Conservation (phyloP, 1,140 invertebrate genomes). For the Leptopilina boulardi region DNA sequence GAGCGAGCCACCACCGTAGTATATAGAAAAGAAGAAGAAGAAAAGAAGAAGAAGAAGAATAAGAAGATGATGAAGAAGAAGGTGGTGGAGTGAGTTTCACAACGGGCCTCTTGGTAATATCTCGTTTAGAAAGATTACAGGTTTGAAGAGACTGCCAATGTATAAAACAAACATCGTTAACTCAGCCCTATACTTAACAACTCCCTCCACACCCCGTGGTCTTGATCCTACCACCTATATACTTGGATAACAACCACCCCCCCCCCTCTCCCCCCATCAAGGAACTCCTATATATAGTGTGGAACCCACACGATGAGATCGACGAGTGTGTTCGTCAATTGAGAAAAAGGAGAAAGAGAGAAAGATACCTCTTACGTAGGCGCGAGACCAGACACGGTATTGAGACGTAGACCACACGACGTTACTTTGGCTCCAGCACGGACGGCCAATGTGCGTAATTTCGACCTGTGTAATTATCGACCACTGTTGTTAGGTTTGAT, state of each 20-base stretch:
- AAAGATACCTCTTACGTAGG: constrained; percentile 42
- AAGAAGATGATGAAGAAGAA: constrained; percentile 10
- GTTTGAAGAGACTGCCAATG: constrained; percentile 77
- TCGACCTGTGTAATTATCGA: constrained; percentile 68
- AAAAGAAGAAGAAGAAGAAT: not conserved
- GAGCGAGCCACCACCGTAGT: constrained; percentile 36
- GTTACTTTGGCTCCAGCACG: constrained; percentile 46
- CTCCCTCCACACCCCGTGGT: constrained; percentile 57
- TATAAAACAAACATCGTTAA: constrained; percentile 79
- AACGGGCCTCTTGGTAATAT: constrained; percentile 70
- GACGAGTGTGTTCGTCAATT: constrained; percentile 45
- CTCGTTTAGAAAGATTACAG: constrained; percentile 78
- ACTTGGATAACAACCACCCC: constrained; percentile 23
- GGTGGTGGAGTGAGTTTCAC: constrained; percentile 44
- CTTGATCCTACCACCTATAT: constrained; percentile 43
- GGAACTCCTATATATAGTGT: constrained; percentile 34
- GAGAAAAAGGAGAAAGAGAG: constrained; percentile 41
- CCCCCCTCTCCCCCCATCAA: not conserved
- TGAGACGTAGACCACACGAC: constrained; percentile 70
- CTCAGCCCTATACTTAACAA: constrained; percentile 74
- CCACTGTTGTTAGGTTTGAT: constrained; percentile 61
- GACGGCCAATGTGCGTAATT: constrained; percentile 61
- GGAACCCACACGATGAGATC: constrained; percentile 51
- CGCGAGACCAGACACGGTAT: constrained; percentile 56
- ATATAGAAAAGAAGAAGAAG: not conserved